Percentiles rank a stretch among this genome's conserved stretches.
Conservation (phyloP, 2,888 invertebrate genomes). For the Hirtodrosophila cameraria region DNA sequence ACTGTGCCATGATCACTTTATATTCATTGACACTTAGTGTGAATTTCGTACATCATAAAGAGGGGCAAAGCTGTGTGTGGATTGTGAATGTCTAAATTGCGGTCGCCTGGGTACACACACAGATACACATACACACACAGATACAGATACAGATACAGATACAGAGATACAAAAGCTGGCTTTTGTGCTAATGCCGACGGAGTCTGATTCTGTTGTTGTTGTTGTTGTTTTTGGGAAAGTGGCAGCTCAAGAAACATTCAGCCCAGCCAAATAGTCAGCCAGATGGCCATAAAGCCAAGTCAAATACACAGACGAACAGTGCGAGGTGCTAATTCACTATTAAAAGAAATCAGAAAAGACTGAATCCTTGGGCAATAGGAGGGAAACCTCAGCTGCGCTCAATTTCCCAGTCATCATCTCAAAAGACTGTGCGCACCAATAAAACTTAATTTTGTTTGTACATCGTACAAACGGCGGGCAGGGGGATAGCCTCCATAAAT, state of each 20-base stretch:
- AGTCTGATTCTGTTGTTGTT: background rate
- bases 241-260: too few species aligned
- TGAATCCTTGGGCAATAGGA: slow-evolving; percentile 31
- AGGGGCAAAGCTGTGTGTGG: slow-evolving; percentile 28
- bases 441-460: slow-evolving; percentile 81
- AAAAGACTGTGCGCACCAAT: slow-evolving; percentile 70
- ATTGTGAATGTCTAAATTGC: slow-evolving; percentile 60
- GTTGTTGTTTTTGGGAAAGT: slow-evolving; percentile 46
- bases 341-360: slow-evolving; percentile 77
- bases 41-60: slow-evolving; percentile 76
- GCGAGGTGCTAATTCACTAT: slow-evolving; percentile 79
- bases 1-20: slow-evolving; percentile 74
- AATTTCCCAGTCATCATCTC: slow-evolving; percentile 55
- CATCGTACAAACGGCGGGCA: slow-evolving; percentile 34
- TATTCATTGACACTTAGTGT: slow-evolving; percentile 77
- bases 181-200: slow-evolving; percentile 64
- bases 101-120: slow-evolving; percentile 46
- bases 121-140: background rate
- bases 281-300: slow-evolving; percentile 57
- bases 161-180: slow-evolving; percentile 66
- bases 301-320: slow-evolving; percentile 40
- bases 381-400: slow-evolving; percentile 43
- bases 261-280: slow-evolving; percentile 34
- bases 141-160: too few species aligned
- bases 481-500: slow-evolving; percentile 33